Percentiles rank a stretch among this genome's conserved stretches.
These are phyloP conservation scores for Salminus brasiliensis DNA, from an alignment of 2,113 vertebrate species.

Conservation along the genomic window DNA sequence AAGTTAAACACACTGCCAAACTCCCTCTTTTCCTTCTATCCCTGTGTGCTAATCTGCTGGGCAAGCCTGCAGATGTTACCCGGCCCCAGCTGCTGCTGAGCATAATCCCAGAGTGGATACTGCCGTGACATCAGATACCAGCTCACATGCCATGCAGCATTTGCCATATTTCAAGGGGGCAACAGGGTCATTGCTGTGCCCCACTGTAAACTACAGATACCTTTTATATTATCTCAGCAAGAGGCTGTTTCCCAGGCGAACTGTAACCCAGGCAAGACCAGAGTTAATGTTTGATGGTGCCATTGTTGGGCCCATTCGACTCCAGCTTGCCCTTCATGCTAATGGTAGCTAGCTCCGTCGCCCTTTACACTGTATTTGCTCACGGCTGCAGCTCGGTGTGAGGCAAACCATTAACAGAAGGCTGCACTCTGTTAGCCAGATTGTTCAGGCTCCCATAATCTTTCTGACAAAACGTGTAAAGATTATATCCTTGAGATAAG, in stretches of 20 bases:
- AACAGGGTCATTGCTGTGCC: conserved; percentile 16
- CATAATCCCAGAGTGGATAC: conserved; percentile 49
- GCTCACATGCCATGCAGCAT: conserved; percentile 17
- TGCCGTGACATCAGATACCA: conserved; percentile 37
- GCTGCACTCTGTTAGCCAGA: conserved; percentile 30
- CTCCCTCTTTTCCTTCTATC: not conserved
- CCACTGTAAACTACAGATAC: conserved; percentile 1
- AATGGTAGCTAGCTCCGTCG: conserved; percentile 4
- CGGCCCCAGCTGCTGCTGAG: conserved; percentile 15
- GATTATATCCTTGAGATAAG: conserved; percentile 50
- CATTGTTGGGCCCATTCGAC: conserved; percentile 34
- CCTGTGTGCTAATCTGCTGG: conserved; percentile 45
- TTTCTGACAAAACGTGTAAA: conserved; percentile 43
- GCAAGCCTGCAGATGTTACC: conserved; percentile 48
- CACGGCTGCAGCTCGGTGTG: not conserved
- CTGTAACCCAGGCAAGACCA: conserved; percentile 11
- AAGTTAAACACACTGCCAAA: not conserved
- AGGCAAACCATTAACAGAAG: conserved; percentile 47
- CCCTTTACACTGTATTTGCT: conserved; percentile 12
- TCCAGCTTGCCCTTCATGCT: conserved; percentile 45
- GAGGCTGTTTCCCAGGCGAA: conserved; percentile 7
- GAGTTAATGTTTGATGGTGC: conserved; percentile 43
- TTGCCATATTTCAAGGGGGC: conserved; percentile 10
- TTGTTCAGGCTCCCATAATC: conserved; percentile 36
- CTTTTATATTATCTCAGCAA: conserved; percentile 16